Evolutionary conservation across 2,888 invertebrate species (phyloP), one percentile per base, ranked within the genome.

Genomic region (Morpho deidamia): DNA sequence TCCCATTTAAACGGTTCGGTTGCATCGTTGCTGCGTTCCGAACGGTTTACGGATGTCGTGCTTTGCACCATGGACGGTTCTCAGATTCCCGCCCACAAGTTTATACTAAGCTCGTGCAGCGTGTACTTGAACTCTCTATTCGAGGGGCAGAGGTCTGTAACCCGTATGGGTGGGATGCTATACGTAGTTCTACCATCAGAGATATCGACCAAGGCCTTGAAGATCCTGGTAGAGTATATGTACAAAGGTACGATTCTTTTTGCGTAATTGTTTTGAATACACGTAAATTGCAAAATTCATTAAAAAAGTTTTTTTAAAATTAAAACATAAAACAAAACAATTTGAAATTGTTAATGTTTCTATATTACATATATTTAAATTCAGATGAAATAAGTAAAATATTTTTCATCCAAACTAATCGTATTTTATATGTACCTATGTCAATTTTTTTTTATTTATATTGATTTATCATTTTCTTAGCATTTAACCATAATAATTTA

Each of bases 141-240:
- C 78, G 90, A 90, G 51, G 85, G 87, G 11, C 90, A 90, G 68
- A 75, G 90, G 23, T 75, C 87, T 7, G 79, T 84, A 55, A 83
- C 79, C 23, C 74, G 88, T 1, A 83, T 85, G 83, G 88, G 84
- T 35, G 92, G 91, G 47, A 84, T 91, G 68, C 78, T 94, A 8
- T 92, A 94, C 63, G 92, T 95, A 46, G 94, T 96, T 35, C 90
- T 96, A 61, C 96, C 96, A 10, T 93, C 95, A 3, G 96, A 96
- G 72, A 94, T 96, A 61, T 94, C 93, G 38, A 94, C 94, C 59
- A 93, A 94, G 62, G 95, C 95, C 8, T 88, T 96, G 64, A 95
- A 95, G 76, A 94, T 95, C 59, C 88, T 96, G 11, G 93, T 96
- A 41, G 95, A 96, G 70, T 96, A 96, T 76, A 96, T 96, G 95